Evolutionary conservation across 2,113 vertebrate genomes (phyloP), one percentile per base, ranked within the genome.

Genomic region (Tetrao urogallus): DNA sequence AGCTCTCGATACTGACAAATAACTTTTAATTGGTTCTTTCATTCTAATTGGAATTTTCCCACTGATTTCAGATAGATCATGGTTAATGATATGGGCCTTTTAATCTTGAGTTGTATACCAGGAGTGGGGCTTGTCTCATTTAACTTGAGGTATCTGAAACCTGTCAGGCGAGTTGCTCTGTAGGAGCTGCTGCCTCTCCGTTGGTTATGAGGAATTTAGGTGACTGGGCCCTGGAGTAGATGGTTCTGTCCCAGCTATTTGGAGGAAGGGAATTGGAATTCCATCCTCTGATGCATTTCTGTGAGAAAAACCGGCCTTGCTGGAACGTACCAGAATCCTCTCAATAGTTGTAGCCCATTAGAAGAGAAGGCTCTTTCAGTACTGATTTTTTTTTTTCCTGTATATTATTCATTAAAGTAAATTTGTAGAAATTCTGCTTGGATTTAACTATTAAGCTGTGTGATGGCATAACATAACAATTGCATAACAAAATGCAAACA

Each of bases 141-240:
- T 90, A 38, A 88, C 50, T 38, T 50, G n/a, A 88, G 72, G 78
- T 84, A 64, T 38, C 72, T 86, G 72, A 92, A 96, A 81, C 82
- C 47, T 0, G 15, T 64, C 2, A 0, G 52, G 17, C 2, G 1
- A 78, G 82, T 81, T 86, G 50, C 38, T 88, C 64, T 74, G 1
- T 70, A 18, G 21, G 52, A 77, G 25, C 32, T 82, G 42, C 54
- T 70, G 27, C 43, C 40, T 85, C 32, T 66, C 38, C 13, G 7
- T 48, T 2, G 2, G 7, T 18, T 82, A 52, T 36, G 73, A 56
- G 24, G 11, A 73, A 28, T 25, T n/a, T 82, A 42, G 8, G 22
- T 80, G 42, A 42, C 34, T 0, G 0, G 25, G 21, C 73, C 30
- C 79, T 89, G 60, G 12, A 65, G 21, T 45, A 45, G 45, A 10